Evolutionary conservation across 2,888 invertebrate genomes (phyloP).

Genomic region (Calliphora vomitoria): DNA sequence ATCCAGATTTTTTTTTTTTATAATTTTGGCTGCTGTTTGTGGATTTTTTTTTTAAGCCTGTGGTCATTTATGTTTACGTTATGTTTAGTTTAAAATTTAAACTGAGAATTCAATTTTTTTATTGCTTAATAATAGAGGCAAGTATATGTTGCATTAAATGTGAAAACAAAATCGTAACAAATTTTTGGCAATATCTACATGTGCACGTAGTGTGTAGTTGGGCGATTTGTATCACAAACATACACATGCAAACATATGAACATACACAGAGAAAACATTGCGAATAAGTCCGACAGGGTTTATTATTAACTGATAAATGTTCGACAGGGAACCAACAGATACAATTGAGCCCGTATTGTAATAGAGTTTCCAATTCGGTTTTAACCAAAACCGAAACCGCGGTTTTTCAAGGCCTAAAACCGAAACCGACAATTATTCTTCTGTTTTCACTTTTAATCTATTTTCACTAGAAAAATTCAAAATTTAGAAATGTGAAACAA

Average conservation of each 20-base stretch:
- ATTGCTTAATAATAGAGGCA: constrained; percentile 72
- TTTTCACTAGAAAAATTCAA: no score
- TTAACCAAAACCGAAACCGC: no score
- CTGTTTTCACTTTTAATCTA: no score
- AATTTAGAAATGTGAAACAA: no score
- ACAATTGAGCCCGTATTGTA: no score
- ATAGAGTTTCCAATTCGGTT: no score
- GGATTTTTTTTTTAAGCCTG: constrained; percentile 13
- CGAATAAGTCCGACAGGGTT: neutral
- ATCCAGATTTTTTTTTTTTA: constrained; percentile 37
- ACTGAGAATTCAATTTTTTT: constrained; percentile 76
- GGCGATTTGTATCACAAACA: constrained; percentile 7
- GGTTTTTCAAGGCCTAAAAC: no score
- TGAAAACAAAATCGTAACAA: constrained; percentile 49
- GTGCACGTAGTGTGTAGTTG: neutral
- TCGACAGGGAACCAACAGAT: no score
- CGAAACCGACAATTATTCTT: no score
- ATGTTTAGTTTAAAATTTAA: constrained; percentile 55
- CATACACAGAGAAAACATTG: constrained; percentile 11
- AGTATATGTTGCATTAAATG: constrained; percentile 54
- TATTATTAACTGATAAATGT: no score
- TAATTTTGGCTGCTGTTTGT: constrained; percentile 44
- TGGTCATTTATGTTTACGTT: constrained; percentile 71
- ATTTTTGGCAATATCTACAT: constrained; percentile 30
- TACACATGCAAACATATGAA: neutral